Evolutionary conservation across 2,113 vertebrate genomes (phyloP), one percentile per base, ranked within the genome.

Genomic region (Thinocorus orbignyianus): DNA sequence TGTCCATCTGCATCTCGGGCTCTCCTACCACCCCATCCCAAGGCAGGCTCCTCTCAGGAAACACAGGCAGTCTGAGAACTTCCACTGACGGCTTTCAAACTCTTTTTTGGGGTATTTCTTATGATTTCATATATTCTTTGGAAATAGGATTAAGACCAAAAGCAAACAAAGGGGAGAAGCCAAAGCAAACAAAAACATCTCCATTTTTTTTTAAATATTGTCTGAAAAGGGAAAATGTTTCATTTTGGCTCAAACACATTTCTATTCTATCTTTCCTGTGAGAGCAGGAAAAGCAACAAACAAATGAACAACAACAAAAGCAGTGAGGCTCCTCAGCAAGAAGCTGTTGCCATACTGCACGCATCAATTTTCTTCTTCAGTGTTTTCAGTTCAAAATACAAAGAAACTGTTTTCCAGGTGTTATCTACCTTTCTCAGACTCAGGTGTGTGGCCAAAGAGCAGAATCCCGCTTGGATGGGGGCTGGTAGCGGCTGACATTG

Each of bases 381-480:
- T 41, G 6, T 61, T 81, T 85, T 64, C 41, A 6, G 16, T n/a
- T 71, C 33, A 15, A 81, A 91, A 61, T 35, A 84, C 13, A 23
- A 73, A 89, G 58, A 15, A 44, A 1, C 30, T 22, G 7, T 28
- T n/a, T 44, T 35, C 24, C 44, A 44, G 31, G 26, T 68, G 66
- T 52, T 30, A 26, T 3, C 30, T 31, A 37, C 65, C 37, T 57
- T 69, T 24, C 39, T 69, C 19, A 81, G 30, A 7, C 65, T 46
- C 46, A 13, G 41, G 17, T 61, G 30, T 22, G 42, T 25, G 35
- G 20, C n/a, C 66, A 83, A 58, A 84, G 37, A 22, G 39, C 6
- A 33, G 20, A 14, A 35, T 31, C 2, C 12, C 16, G 24, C 0
- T 0, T 6, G 23, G 48, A 3, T 2, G 8, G 41, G 11, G 24